Conservation (phyloP, 2,797 vertebrate genomes). For the Cyprinodon diabolis region DNA sequence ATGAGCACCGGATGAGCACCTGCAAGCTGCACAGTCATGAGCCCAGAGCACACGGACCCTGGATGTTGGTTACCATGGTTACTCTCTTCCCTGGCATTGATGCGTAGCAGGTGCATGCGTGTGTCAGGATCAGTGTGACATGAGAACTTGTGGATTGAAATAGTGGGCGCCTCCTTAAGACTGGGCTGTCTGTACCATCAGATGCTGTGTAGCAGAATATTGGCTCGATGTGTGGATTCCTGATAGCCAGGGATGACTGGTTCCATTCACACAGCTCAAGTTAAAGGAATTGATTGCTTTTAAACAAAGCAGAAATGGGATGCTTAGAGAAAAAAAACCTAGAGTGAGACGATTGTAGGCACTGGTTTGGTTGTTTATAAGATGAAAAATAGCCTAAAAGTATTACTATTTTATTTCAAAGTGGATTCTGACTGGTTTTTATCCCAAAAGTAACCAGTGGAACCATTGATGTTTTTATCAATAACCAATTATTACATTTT, state of each 20-base stretch:
- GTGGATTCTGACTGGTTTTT: slow-evolving; percentile 11
- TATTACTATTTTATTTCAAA: not conserved
- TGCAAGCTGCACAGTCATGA: slow-evolving; percentile 81
- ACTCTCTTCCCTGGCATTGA: slow-evolving; percentile 76
- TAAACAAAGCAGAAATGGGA: slow-evolving; percentile 46
- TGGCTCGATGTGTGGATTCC: slow-evolving; percentile 61
- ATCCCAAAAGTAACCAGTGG: slow-evolving; percentile 6
- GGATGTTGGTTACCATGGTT: slow-evolving; percentile 80
- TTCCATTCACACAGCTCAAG: slow-evolving; percentile 70
- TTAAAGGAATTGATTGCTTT: slow-evolving; percentile 61
- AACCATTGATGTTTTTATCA: not conserved
- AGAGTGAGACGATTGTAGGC: slow-evolving; percentile 4
- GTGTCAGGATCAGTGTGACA: slow-evolving; percentile 77
- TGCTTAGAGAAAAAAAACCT: slow-evolving; percentile 27
- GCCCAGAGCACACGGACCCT: slow-evolving; percentile 73
- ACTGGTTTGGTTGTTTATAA: slow-evolving; percentile 13
- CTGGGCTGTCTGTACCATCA: slow-evolving; percentile 77
- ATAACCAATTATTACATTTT: not conserved
- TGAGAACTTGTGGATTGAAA: slow-evolving; percentile 77
- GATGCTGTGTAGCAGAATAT: slow-evolving; percentile 68
- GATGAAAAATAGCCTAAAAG: slow-evolving; percentile 16
- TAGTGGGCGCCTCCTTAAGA: slow-evolving; percentile 73
- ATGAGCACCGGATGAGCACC: slow-evolving; percentile 79
- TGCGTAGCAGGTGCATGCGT: slow-evolving; percentile 78
- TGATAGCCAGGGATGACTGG: slow-evolving; percentile 72